These are phyloP conservation scores for Musca domestica DNA, from an alignment of 1,140 invertebrate genomes.

Conservation along the genomic window DNA sequence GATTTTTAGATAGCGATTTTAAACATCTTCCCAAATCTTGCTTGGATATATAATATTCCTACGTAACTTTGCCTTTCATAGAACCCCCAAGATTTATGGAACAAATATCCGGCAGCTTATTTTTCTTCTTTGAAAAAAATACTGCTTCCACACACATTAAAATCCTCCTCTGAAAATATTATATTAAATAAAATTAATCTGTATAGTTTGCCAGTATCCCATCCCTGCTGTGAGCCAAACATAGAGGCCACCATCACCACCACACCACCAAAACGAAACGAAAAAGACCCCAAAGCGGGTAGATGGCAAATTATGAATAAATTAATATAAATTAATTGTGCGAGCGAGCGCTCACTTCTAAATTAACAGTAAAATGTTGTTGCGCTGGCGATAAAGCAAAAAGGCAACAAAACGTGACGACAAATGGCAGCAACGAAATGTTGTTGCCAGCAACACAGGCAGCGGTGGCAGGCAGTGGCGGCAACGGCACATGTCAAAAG, in stretches of 20 bases:
- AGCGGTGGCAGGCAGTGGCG: neutral
- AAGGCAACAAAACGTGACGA: conserved; percentile 4
- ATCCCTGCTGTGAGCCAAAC: no score
- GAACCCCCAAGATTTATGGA: no score
- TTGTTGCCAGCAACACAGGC: neutral
- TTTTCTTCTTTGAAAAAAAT: no score
- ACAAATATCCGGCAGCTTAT: no score
- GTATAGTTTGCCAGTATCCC: neutral
- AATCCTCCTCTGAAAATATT: no score
- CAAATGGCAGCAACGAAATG: neutral
- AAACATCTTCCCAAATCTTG: no score
- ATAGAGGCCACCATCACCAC: no score
- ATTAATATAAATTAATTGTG: conserved; percentile 21
- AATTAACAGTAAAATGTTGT: conserved; percentile 21
- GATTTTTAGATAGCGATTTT: no score
- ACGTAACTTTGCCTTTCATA: no score
- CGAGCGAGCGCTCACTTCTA: conserved; percentile 12
- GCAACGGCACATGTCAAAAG: neutral
- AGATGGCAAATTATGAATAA: conserved; percentile 13
- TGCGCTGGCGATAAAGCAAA: conserved; percentile 1
- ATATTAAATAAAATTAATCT: no score
- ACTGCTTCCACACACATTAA: no score
- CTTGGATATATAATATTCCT: no score
- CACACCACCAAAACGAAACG: neutral
- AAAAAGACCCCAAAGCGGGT: neutral